Evolutionary conservation across 2,888 invertebrate genomes (phyloP).

Genomic region (Suillia variegata): DNA sequence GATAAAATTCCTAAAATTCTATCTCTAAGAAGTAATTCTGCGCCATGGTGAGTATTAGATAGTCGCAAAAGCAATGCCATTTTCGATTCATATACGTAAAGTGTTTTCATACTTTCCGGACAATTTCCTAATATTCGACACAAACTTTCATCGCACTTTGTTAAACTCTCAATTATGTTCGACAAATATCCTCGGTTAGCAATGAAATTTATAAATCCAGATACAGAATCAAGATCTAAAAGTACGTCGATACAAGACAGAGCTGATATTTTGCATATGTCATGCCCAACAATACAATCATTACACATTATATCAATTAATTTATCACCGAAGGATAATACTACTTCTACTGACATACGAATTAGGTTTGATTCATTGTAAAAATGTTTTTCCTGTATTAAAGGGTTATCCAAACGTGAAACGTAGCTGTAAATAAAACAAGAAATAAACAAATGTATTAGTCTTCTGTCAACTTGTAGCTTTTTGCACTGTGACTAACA

Average conservation of each 20-base stretch:
- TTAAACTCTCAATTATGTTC: slow-evolving; percentile 80
- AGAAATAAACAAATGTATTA: too few species aligned
- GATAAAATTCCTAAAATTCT: slow-evolving; percentile 68
- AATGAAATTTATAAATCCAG: slow-evolving; percentile 69
- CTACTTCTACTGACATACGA: slow-evolving; percentile 65
- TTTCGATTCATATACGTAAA: slow-evolving; percentile 88
- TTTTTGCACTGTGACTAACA: too few species aligned
- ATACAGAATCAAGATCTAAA: slow-evolving; percentile 74
- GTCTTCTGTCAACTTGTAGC: too few species aligned
- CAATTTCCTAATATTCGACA: slow-evolving; percentile 68
- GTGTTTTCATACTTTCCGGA: slow-evolving; percentile 72
- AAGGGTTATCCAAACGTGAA: slow-evolving; percentile 70
- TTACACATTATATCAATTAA: slow-evolving; percentile 81
- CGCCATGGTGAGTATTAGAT: slow-evolving; percentile 71
- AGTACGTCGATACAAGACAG: slow-evolving; percentile 81
- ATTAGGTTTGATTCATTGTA: slow-evolving; percentile 59
- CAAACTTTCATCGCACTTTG: slow-evolving; percentile 75
- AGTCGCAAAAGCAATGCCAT: slow-evolving; percentile 78
- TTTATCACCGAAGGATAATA: slow-evolving; percentile 79
- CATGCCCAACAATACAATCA: slow-evolving; percentile 87
- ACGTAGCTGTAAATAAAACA: slow-evolving; percentile 64
- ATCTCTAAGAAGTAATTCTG: slow-evolving; percentile 68
- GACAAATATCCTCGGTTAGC: slow-evolving; percentile 74
- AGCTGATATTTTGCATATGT: slow-evolving; percentile 88
- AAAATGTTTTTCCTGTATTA: slow-evolving; percentile 66